Evolutionary conservation across 1,140 invertebrate genomes (phyloP), one percentile per base, ranked within the genome.

Genomic region (Lepidurus arcticus): DNA sequence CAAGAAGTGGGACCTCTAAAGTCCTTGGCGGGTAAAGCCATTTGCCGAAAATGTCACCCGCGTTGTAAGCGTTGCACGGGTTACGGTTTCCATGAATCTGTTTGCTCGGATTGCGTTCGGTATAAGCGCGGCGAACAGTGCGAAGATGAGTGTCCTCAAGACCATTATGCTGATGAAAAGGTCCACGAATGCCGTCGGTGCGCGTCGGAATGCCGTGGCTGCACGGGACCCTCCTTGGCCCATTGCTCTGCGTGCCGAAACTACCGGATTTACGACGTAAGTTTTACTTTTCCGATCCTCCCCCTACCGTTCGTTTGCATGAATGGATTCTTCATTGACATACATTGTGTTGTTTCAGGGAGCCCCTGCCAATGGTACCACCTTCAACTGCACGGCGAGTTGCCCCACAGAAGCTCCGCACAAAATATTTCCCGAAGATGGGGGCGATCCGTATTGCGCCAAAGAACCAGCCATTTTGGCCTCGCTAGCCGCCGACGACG

Each of bases 101-200:
- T 86, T 8, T 97, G 95, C 83, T 90, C 92, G 82, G 90, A 94
- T 81, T 98, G 95, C 83, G 89, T 90, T 7, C 90, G 91, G 73
- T 97, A 93, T 83, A 93, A 93, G 81, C 88, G 91, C 77, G 93
- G 92, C 1, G 93, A 96, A 81, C 93, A 95, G 82, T 98, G 95
- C 83, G 94, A 96, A 84, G 91, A 95, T 75, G 92, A 96, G 83
- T 98, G 96, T 84, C 92, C 93, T 0, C 83, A 87, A 1, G 93
- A 96, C 78, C 90, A 95, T 82, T 97, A 91, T 83, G 91, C 92
- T 1, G 92, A 95, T 82, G 88, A 92, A 65, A 73, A 79, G 21
- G 80, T 81, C 44, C 82, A 84, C 44, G 87, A 90, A 80, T 97
- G 95, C 84, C 88, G 92, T 9, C 90, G 91, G 10, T 97, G 95